Conservation (phyloP, 2,113 vertebrate genomes). For the Edolisoma coerulescens region DNA sequence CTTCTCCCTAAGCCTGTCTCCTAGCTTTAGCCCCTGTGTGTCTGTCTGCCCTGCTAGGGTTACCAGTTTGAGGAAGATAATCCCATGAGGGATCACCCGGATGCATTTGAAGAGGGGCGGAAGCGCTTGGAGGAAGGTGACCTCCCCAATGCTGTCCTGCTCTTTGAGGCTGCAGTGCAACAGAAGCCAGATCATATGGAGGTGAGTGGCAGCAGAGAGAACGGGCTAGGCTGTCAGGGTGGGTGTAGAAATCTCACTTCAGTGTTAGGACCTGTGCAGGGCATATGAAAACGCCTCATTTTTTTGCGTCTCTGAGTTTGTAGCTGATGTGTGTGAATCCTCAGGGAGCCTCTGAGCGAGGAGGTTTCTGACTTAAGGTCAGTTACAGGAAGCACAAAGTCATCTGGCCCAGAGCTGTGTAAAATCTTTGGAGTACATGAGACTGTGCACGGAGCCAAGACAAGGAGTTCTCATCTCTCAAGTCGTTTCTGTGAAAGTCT, state of each 20-base stretch:
- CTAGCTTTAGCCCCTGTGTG: neutral
- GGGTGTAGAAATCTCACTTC: neutral
- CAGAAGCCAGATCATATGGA: slow-evolving; percentile 91
- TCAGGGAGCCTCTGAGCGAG: neutral
- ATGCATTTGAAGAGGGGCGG: slow-evolving; percentile 89
- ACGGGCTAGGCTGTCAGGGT: neutral
- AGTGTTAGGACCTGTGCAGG: neutral
- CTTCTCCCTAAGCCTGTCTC: neutral
- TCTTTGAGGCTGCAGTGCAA: slow-evolving; percentile 94
- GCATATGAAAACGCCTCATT: neutral
- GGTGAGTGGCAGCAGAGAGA: slow-evolving; percentile 70
- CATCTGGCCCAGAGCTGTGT: neutral
- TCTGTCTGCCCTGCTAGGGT: slow-evolving; percentile 71
- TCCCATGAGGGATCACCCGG: slow-evolving; percentile 87
- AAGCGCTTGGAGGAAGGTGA: slow-evolving; percentile 88
- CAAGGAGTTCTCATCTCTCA: neutral
- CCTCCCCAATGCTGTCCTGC: slow-evolving; percentile 90
- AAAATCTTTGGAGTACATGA: neutral
- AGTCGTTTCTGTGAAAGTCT: neutral
- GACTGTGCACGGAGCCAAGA: neutral
- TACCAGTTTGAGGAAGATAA: slow-evolving; percentile 99
- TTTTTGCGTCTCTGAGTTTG: neutral
- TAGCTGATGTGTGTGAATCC: neutral
- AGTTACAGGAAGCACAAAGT: neutral
- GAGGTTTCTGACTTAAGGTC: neutral